Evolutionary conservation across 2,888 invertebrate species (phyloP).

Genomic region (Drosophila prolongata): DNA sequence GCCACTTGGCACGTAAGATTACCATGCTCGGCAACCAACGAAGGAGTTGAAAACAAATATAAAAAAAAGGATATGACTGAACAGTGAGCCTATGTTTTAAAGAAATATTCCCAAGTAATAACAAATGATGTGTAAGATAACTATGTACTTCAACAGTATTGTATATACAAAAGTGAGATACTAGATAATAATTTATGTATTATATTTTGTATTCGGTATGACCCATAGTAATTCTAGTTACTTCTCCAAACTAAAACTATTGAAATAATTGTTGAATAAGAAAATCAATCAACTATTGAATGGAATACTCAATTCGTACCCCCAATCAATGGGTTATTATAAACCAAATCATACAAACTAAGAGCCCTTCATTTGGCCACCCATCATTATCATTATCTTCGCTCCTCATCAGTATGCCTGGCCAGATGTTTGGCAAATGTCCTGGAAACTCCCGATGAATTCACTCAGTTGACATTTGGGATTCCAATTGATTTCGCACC

Average conservation of each 20-base stretch:
- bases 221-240: no score
- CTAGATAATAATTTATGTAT: no score
- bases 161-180: no score
- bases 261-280: no score
- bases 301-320: not conserved
- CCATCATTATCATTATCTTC: constrained; percentile 7
- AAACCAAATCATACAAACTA: not conserved
- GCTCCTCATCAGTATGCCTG: constrained; percentile 43
- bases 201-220: no score
- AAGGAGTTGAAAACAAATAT: not conserved
- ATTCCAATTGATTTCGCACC: constrained; percentile 76
- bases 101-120: no score
- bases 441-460: constrained; percentile 38
- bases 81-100: no score
- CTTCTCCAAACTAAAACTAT: no score
- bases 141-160: no score
- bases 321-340: not conserved
- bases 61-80: no score
- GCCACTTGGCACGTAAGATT: constrained; percentile 55
- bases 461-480: constrained; percentile 77
- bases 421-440: constrained; percentile 43
- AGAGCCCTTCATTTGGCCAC: constrained; percentile 7
- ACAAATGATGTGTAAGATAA: no score
- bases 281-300: no score
- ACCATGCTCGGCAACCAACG: constrained; percentile 43